A percentile compares a stretch with the other conserved stretches of the same genome.
These are phyloP conservation scores for Oligia strigilis DNA, from an alignment of 2,888 invertebrate genomes.

Conservation along the genomic window DNA sequence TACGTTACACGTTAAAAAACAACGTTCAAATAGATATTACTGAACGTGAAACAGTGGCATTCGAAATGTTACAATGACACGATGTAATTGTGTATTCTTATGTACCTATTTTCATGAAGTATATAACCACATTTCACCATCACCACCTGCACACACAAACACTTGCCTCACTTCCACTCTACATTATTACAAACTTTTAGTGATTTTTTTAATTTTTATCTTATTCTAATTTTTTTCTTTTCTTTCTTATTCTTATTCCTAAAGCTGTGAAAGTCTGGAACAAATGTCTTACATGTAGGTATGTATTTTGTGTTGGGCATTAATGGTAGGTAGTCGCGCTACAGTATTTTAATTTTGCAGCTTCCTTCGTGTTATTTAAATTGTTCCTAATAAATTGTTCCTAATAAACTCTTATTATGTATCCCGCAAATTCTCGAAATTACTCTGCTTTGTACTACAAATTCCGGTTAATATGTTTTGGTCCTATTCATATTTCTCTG, in stretches of 20 bases:
- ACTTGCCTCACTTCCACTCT: neutral
- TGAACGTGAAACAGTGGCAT: constrained; percentile 15
- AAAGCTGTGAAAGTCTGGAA: too few relatives aligned
- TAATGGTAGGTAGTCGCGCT: neutral
- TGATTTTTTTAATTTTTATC: too few relatives aligned
- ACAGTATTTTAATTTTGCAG: neutral
- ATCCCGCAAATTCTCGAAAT: constrained; percentile 10
- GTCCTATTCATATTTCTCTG: constrained; percentile 22
- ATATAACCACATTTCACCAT: neutral
- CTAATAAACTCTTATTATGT: neutral
- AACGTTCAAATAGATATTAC: constrained; percentile 27
- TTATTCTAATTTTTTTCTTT: too few relatives aligned
- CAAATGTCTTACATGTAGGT: too few relatives aligned
- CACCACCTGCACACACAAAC: neutral
- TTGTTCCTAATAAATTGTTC: neutral
- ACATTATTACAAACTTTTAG: neutral
- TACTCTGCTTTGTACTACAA: constrained; percentile 11
- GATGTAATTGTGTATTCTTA: neutral
- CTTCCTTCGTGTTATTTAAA: neutral
- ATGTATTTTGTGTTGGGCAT: too few relatives aligned
- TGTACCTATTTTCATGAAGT: neutral
- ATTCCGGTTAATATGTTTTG: constrained; percentile 25
- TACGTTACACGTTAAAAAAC: constrained; percentile 36
- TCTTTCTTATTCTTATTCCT: too few relatives aligned
- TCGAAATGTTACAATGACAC: constrained; percentile 8